phyloP scores from a whole-genome alignment of 2,888 invertebrate species.

The Synergus gifuensis region DNA sequence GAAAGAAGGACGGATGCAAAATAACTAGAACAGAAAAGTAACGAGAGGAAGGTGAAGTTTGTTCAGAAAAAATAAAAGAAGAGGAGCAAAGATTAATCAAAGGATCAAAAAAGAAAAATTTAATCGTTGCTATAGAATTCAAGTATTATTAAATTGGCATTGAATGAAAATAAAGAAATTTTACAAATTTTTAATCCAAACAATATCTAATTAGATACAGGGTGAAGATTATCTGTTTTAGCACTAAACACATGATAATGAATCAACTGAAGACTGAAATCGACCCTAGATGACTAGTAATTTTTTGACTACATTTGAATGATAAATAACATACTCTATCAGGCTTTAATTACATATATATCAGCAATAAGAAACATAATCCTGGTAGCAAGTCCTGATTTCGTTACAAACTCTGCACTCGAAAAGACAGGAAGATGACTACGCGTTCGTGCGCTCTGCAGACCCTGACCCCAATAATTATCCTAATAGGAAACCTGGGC shows the following conservation, averaged over 20 bases:
- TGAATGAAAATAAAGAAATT: not conserved
- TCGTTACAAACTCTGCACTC: conserved; percentile 13
- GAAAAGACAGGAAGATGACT: conserved; percentile 26
- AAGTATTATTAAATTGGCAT: too few relatives aligned
- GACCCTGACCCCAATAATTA: conserved; percentile 53
- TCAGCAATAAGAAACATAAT: conserved; percentile 19
- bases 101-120: too few relatives aligned
- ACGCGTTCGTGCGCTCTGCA: conserved; percentile 44
- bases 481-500: conserved; percentile 53
- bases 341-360: conserved; percentile 1
- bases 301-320: conserved; percentile 3
- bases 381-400: conserved; percentile 16
- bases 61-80: too few relatives aligned
- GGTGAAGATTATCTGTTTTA: not conserved
- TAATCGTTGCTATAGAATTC: too few relatives aligned
- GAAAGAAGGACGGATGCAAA: too few relatives aligned
- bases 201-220: not conserved
- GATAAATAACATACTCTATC: not conserved
- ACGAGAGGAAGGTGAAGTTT: too few relatives aligned
- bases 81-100: too few relatives aligned
- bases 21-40: too few relatives aligned
- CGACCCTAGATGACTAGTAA: conserved; percentile 13
- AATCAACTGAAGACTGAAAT: conserved; percentile 3
- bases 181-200: not conserved
- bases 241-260: not conserved